phyloP scores from a whole-genome alignment of 2,888 invertebrate genomes.

The Malacosoma neustria region DNA sequence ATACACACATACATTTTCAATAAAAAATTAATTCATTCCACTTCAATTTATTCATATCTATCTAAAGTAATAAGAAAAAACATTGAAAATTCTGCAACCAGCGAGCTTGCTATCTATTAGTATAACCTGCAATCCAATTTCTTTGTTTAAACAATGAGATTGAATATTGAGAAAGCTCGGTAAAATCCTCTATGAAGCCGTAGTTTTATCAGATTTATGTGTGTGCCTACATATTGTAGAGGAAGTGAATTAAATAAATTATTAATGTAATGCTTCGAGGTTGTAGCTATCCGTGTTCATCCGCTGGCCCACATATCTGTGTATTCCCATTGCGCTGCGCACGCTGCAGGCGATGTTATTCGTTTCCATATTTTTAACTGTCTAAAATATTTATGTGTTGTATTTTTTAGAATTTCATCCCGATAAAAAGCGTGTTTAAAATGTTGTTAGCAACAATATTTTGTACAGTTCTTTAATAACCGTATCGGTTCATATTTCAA shows the following conservation, averaged over 20 bases:
- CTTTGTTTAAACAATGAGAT: slow-evolving; percentile 56
- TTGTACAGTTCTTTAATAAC: too few relatives aligned
- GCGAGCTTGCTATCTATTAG: background rate
- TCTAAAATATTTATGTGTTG: slow-evolving; percentile 11
- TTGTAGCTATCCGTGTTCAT: background rate
- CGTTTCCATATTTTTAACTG: slow-evolving; percentile 4
- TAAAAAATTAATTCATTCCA: too few relatives aligned
- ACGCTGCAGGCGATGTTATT: slow-evolving; percentile 36
- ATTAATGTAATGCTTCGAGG: background rate
- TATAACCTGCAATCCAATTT: slow-evolving; percentile 43
- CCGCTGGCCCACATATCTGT: slow-evolving; percentile 19
- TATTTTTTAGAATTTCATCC: too few relatives aligned
- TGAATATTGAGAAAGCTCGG: slow-evolving; percentile 50
- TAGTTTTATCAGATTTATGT: slow-evolving; percentile 24
- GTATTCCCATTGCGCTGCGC: slow-evolving; percentile 58
- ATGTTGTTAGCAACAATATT: too few relatives aligned
- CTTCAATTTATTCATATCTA: too few relatives aligned
- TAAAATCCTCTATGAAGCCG: slow-evolving; percentile 37
- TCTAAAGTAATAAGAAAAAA: too few relatives aligned
- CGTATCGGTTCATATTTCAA: too few relatives aligned
- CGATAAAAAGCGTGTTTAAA: too few relatives aligned
- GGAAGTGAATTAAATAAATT: slow-evolving; percentile 2
- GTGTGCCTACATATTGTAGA: slow-evolving; percentile 7
- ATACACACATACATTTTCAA: too few relatives aligned
- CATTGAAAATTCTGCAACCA: too few relatives aligned